Conservation (phyloP, 1,140 invertebrate species). For the Paraescarpia echinospica region DNA sequence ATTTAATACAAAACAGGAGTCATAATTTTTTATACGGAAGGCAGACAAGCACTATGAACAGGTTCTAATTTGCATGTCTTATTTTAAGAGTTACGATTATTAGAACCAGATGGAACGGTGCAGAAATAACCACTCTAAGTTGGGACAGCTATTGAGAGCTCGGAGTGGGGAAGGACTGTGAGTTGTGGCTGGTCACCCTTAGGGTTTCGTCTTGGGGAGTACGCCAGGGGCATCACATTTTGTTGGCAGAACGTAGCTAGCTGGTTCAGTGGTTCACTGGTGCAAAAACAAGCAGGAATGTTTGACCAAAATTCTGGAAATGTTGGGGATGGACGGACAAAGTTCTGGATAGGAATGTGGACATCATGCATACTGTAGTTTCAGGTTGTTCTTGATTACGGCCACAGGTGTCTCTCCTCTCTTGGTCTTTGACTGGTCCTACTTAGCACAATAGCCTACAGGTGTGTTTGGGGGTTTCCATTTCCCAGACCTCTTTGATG, state of each 20-base stretch:
- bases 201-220: too few relatives aligned
- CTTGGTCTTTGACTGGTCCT: too few relatives aligned
- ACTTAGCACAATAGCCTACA: too few relatives aligned
- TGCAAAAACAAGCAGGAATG: background rate
- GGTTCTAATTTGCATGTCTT: background rate
- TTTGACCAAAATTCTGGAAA: background rate
- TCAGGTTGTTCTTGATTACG: background rate
- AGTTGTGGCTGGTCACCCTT: background rate
- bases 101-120: background rate
- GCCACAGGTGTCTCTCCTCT: background rate
- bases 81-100: background rate
- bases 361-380: background rate
- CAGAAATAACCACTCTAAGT: too few relatives aligned
- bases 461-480: too few relatives aligned
- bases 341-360: background rate
- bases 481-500: background rate
- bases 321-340: background rate
- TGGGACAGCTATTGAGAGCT: background rate
- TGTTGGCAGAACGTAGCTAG: background rate
- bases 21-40: background rate
- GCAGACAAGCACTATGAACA: background rate
- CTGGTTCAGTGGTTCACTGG: background rate
- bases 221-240: too few relatives aligned
- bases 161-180: background rate
- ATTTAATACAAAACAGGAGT: background rate